Conservation (phyloP, 2,113 vertebrate genomes). For the Chloroceryle aenea region DNA sequence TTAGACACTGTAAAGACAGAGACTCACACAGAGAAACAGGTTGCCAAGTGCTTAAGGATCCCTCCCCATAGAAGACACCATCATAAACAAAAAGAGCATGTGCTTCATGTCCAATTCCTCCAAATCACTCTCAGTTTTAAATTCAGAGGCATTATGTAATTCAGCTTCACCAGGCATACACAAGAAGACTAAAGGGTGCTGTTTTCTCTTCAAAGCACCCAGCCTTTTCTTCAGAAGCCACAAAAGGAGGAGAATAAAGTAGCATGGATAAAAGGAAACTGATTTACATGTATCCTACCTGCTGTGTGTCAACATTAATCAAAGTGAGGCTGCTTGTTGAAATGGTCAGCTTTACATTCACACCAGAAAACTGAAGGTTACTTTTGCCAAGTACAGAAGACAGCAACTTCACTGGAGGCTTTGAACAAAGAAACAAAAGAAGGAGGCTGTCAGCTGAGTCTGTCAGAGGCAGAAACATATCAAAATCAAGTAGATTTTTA, state of each 20-base stretch:
- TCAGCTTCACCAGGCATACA: not conserved
- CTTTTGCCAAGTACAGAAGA: slow-evolving; percentile 90
- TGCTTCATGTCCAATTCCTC: not conserved
- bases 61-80: not conserved
- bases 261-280: not conserved
- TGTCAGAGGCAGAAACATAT: not conserved
- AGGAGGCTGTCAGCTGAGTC: not conserved
- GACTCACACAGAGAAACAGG: not conserved
- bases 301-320: slow-evolving; percentile 82
- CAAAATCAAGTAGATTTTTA: slow-evolving; percentile 4
- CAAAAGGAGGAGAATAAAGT: not conserved
- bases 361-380: slow-evolving; percentile 91
- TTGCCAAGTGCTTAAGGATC: not conserved
- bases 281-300: slow-evolving; percentile 77
- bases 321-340: slow-evolving; percentile 88
- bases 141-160: not conserved
- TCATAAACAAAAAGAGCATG: not conserved
- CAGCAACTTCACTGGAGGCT: slow-evolving; percentile 85
- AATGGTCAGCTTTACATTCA: slow-evolving; percentile 86
- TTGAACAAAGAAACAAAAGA: slow-evolving; percentile 61
- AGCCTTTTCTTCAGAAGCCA: not conserved
- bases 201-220: not conserved
- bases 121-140: not conserved
- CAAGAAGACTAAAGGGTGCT: not conserved
- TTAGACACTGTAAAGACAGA: not conserved